These are phyloP conservation scores for Timema podura DNA, from an alignment of 2,888 invertebrate species.

Conservation along the genomic window DNA sequence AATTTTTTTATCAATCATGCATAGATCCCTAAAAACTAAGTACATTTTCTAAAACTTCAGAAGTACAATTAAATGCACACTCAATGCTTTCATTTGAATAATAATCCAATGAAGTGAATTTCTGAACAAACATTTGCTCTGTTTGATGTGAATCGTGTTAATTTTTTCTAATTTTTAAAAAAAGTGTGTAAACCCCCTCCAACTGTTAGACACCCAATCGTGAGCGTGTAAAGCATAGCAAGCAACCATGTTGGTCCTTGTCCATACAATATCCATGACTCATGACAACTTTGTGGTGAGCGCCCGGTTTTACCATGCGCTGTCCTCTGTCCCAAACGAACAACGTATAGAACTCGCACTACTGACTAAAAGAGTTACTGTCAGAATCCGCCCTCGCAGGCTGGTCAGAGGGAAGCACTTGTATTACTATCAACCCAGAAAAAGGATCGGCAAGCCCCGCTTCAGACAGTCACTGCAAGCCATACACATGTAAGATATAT, in stretches of 20 bases:
- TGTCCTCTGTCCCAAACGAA: conserved; percentile 37
- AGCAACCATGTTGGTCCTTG: conserved; percentile 37
- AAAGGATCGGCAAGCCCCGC: neutral
- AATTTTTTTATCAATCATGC: too few relatives aligned
- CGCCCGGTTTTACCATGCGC: conserved; percentile 46
- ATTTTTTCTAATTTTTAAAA: too few relatives aligned
- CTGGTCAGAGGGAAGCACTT: conserved; percentile 32
- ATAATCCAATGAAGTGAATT: too few relatives aligned
- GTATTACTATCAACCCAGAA: conserved; percentile 12
- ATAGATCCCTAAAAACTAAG: too few relatives aligned
- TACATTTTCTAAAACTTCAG: too few relatives aligned
- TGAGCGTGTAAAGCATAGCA: too few relatives aligned
- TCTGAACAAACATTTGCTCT: too few relatives aligned
- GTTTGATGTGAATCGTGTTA: too few relatives aligned
- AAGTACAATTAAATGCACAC: too few relatives aligned
- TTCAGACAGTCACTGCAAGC: neutral
- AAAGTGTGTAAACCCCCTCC: too few relatives aligned
- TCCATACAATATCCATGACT: conserved; percentile 48
- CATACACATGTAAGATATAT: conserved; percentile 5
- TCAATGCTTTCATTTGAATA: too few relatives aligned
- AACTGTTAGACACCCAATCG: too few relatives aligned
- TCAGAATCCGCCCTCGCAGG: conserved; percentile 32
- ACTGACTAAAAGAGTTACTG: conserved; percentile 33
- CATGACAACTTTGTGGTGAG: conserved; percentile 45
- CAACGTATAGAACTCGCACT: conserved; percentile 28